These are phyloP conservation scores for Heliothis subflexa DNA, from an alignment of 1,140 invertebrate species.

Conservation along the genomic window DNA sequence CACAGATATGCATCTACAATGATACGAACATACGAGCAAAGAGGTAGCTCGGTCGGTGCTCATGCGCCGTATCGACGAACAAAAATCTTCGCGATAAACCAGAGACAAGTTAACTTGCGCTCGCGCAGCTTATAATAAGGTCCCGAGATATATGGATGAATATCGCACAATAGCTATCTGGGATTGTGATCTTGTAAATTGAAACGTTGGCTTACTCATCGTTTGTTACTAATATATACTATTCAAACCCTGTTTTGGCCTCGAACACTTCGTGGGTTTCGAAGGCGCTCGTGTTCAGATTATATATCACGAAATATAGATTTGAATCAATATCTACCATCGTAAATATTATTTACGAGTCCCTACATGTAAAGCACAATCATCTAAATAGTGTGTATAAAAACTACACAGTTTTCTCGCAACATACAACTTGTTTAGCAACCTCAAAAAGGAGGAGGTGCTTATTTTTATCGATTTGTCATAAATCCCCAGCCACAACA, in stretches of 20 bases:
- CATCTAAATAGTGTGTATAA: conserved; percentile 8
- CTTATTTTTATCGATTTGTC: conserved; percentile 48
- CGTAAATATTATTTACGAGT: neutral
- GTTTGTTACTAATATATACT: conserved; percentile 61
- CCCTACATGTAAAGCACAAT: neutral
- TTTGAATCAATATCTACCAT: neutral
- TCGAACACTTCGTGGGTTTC: conserved; percentile 28
- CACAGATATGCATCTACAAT: conserved; percentile 60
- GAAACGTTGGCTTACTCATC: conserved; percentile 78
- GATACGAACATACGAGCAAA: conserved; percentile 56
- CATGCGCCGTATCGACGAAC: conserved; percentile 73
- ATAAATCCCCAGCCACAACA: conserved; percentile 29
- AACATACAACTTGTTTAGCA: conserved; percentile 25
- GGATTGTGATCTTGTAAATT: conserved; percentile 79
- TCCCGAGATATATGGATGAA: conserved; percentile 72
- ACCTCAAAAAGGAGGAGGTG: conserved; percentile 37
- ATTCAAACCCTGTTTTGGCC: conserved; percentile 49
- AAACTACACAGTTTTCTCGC: conserved; percentile 13
- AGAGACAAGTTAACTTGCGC: conserved; percentile 82
- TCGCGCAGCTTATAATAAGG: conserved; percentile 75
- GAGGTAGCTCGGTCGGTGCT: conserved; percentile 51
- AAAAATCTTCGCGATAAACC: conserved; percentile 82
- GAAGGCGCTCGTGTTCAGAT: conserved; percentile 1
- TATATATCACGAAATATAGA: neutral
- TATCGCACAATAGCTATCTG: conserved; percentile 74